phyloP scores from a whole-genome alignment of 2,113 vertebrate genomes.

The Gopherus flavomarginatus region DNA sequence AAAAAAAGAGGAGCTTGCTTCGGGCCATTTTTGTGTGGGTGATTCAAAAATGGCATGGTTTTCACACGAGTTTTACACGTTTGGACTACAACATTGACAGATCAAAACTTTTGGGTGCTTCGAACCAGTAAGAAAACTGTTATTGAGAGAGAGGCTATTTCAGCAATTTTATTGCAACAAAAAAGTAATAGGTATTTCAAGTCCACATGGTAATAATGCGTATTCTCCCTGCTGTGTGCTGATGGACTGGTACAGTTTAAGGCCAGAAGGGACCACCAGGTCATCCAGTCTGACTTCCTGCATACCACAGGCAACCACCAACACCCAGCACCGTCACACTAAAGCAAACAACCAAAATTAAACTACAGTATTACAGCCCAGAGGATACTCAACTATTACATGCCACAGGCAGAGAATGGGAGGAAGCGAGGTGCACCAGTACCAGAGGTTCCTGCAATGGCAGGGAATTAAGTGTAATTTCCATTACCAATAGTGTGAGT shows the following conservation, averaged over 20 bases:
- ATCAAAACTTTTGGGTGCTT: conserved; percentile 53
- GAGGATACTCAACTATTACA: not conserved
- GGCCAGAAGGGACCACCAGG: not conserved
- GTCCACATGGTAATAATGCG: not conserved
- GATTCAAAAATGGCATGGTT: conserved; percentile 10
- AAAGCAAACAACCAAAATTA: not conserved
- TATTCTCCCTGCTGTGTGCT: not conserved
- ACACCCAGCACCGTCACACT: too few relatives aligned
- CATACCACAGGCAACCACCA: not conserved
- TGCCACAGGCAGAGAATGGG: not conserved
- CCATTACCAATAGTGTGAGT: not conserved
- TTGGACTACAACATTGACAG: conserved; percentile 40
- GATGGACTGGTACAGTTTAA: not conserved
- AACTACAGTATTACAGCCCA: not conserved
- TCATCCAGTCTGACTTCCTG: not conserved
- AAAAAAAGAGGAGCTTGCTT: not conserved
- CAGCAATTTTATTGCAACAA: conserved; percentile 18
- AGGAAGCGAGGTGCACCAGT: not conserved
- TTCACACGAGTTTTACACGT: not conserved
- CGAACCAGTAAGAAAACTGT: conserved; percentile 17
- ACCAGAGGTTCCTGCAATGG: not conserved
- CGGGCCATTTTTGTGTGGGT: not conserved
- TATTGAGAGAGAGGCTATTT: conserved; percentile 38
- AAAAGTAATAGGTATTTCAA: conserved; percentile 12
- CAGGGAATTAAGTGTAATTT: not conserved